phyloP scores from a whole-genome alignment of 2,797 vertebrate species.

The Myioborus melanocephalus region DNA sequence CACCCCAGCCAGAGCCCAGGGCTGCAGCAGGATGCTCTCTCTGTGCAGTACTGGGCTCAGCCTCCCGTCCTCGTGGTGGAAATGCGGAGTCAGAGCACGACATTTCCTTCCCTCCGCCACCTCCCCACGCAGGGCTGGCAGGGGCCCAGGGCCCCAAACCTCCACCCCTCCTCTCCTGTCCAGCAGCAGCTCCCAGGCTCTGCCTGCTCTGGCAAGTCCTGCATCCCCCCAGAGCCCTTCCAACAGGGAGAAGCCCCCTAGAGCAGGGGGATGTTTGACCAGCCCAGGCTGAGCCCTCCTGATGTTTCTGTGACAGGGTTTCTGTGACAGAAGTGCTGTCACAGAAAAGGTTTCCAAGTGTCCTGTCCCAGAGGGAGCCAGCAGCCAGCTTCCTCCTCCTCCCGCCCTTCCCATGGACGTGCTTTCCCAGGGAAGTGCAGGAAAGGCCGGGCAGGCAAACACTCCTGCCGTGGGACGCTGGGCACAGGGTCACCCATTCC shows the following conservation, averaged over 20 bases:
- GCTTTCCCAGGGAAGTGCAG: constrained; percentile 46
- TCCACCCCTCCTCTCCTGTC: neutral
- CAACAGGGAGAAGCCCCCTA: neutral
- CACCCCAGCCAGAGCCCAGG: fast-evolving
- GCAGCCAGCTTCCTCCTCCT: neutral
- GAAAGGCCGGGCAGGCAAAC: neutral
- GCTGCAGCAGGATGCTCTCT: neutral
- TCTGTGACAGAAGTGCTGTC: neutral
- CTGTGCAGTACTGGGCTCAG: fast-evolving
- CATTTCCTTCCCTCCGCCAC: neutral
- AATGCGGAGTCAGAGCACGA: neutral
- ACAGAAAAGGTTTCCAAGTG: neutral
- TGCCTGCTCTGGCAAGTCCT: neutral
- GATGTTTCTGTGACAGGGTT: fast-evolving
- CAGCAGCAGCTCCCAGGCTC: neutral
- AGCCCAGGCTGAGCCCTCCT: neutral
- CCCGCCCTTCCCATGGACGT: neutral
- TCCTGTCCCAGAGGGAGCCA: neutral
- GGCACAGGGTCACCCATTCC: neutral
- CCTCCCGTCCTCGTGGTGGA: neutral
- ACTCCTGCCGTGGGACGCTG: fast-evolving
- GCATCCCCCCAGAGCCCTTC: neutral
- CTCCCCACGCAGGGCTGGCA: neutral
- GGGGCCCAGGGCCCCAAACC: fast-evolving
- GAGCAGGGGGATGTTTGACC: neutral